These are phyloP conservation scores for Tortrix viridana DNA, from an alignment of 2,888 invertebrate genomes.

Conservation along the genomic window DNA sequence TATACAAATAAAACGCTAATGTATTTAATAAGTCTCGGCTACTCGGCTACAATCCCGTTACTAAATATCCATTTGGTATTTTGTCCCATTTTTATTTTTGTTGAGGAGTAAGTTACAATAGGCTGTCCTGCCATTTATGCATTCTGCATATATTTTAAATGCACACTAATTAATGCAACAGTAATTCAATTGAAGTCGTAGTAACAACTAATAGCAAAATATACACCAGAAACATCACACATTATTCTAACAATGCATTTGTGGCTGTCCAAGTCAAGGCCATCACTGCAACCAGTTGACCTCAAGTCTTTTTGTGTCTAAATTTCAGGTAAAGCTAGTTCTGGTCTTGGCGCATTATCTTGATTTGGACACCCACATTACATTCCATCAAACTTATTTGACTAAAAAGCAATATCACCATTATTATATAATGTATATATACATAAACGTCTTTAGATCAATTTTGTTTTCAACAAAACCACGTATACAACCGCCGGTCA, in stretches of 20 bases:
- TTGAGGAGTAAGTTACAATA: neutral
- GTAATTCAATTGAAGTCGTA: slow-evolving; percentile 9
- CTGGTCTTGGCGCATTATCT: neutral
- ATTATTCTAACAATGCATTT: neutral
- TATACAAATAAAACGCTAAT: slow-evolving; percentile 2
- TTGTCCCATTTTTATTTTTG: slow-evolving; percentile 4
- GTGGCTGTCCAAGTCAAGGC: neutral
- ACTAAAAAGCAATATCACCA: slow-evolving; percentile 30
- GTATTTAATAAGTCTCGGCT: neutral
- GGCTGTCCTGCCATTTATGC: slow-evolving; percentile 6
- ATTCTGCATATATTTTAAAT: slow-evolving; percentile 13
- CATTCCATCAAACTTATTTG: slow-evolving; percentile 17
- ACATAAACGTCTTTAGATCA: slow-evolving; percentile 1
- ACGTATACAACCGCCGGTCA: neutral
- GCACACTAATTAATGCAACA: slow-evolving; percentile 24
- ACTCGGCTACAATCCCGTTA: slow-evolving; percentile 6
- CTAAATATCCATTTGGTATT: slow-evolving; percentile 20
- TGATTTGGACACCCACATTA: neutral
- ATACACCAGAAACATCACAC: slow-evolving; percentile 4
- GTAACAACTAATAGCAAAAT: slow-evolving; percentile 3
- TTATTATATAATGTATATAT: slow-evolving; percentile 26
- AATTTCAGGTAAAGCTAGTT: neutral
- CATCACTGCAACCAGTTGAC: no score
- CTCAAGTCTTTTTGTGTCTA: no score
- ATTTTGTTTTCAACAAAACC: neutral